phyloP scores from a whole-genome alignment of 2,113 vertebrate species.

The Triplophysa dalaica region DNA sequence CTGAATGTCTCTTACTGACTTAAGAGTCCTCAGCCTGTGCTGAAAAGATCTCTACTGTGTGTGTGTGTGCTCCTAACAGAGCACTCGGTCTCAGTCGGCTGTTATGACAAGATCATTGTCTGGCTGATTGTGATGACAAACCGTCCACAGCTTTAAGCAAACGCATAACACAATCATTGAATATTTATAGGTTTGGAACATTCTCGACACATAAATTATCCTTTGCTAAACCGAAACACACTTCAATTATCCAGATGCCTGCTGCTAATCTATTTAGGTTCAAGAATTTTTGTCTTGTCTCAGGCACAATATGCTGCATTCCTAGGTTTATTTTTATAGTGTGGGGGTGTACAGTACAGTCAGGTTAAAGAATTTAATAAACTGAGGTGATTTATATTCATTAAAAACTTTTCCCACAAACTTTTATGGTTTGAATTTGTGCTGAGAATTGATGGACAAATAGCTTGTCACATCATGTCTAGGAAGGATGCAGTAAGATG shows the following conservation, averaged over 20 bases:
- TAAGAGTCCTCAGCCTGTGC: slow-evolving; percentile 5
- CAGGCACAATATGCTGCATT: neutral
- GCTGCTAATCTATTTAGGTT: neutral
- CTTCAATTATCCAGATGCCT: neutral
- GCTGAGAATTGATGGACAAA: too few species aligned
- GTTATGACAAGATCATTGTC: slow-evolving; percentile 23
- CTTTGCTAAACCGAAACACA: neutral
- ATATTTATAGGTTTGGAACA: slow-evolving; percentile 12
- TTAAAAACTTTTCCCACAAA: neutral
- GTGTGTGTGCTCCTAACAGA: slow-evolving; percentile 30
- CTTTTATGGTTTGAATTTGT: too few species aligned
- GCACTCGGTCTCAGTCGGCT: neutral
- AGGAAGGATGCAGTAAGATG: too few species aligned
- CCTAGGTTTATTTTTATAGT: neutral
- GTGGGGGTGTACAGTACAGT: neutral
- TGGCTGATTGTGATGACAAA: slow-evolving; percentile 36
- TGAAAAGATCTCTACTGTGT: neutral
- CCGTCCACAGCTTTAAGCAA: slow-evolving; percentile 42
- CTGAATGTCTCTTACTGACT: slow-evolving; percentile 40
- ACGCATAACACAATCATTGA: slow-evolving; percentile 14
- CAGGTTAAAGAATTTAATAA: neutral
- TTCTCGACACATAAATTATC: slow-evolving; percentile 10
- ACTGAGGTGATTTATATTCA: neutral
- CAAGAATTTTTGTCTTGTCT: neutral
- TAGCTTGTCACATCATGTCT: too few species aligned